Conservation (phyloP, 1,140 invertebrate genomes). For the Venustaconcha ellipsiformis region DNA sequence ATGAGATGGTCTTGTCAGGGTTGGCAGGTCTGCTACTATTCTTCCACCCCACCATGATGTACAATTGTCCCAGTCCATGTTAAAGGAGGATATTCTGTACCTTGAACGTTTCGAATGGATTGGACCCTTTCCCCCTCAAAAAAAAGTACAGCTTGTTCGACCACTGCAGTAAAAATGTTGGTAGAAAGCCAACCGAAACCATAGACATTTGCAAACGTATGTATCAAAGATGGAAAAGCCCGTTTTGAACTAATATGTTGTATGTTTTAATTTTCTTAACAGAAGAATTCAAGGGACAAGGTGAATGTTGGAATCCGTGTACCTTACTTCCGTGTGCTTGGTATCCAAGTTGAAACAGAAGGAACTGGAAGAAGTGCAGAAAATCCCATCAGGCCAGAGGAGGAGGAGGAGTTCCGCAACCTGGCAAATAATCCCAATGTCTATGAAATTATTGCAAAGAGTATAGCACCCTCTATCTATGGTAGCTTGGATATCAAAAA, state of each 20-base stretch:
- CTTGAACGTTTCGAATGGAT: too few relatives aligned
- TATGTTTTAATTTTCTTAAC: background rate
- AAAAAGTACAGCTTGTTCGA: too few relatives aligned
- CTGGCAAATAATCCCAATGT: conserved; percentile 87
- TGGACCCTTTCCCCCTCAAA: too few relatives aligned
- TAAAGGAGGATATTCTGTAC: too few relatives aligned
- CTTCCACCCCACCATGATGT: too few relatives aligned
- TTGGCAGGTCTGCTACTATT: too few relatives aligned
- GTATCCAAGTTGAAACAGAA: conserved; percentile 87
- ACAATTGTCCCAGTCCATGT: too few relatives aligned
- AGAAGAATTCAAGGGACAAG: conserved; percentile 82
- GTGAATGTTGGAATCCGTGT: conserved; percentile 91
- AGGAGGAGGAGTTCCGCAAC: conserved; percentile 92
- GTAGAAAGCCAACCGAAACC: background rate
- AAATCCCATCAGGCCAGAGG: conserved; percentile 72
- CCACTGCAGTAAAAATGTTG: too few relatives aligned
- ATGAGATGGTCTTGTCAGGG: too few relatives aligned
- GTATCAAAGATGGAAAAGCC: background rate
- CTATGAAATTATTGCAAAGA: conserved; percentile 90
- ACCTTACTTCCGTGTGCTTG: conserved; percentile 95
- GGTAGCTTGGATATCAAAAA: conserved; percentile 97
- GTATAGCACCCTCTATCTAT: conserved; percentile 97
- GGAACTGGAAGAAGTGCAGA: conserved; percentile 77
- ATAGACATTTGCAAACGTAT: background rate
- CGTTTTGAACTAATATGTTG: background rate